Evolutionary conservation across 1,140 invertebrate genomes (phyloP), one percentile per base, ranked within the genome.

Genomic region (Colletes gigas): DNA sequence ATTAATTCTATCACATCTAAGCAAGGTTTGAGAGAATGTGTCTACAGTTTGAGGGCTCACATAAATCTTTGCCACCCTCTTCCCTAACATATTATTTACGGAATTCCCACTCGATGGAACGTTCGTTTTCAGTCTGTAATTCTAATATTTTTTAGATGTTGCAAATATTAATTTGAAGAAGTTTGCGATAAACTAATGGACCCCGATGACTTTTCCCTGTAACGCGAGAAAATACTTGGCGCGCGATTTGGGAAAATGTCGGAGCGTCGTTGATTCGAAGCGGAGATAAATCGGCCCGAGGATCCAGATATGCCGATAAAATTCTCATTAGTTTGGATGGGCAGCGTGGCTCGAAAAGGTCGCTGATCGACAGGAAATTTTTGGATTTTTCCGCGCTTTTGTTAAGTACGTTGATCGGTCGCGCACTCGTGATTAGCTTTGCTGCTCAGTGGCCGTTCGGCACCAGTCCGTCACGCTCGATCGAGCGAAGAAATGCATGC

Each of bases 401-500:
- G 30, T 30, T 39, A n/a, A 62, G 17, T 7, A 6, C 59, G 54
- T 65, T 9, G 60, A 39, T 66, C n/a, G 50, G 15, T 71, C 73
- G 12, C 39, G 52, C 44, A 5, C 47, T 6, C 39, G 55, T 59
- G 78, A 81, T 76, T 79, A 59, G 52, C 57, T 55, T 68, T 62
- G 54, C 62, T 70, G 19, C 47, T 83, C 41, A 7, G 5, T 59
- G 74, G 44, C 52, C 72, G 68, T 82, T 59, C 62, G 73, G 71
- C 69, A 84, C 71, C 68, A 66, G 78, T 52, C 78, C 69, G 84
- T 85, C 67, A 75, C 75, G 84, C 84, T 86, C 83, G 83, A 74
- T 47, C 79, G 60, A 86, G 71, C 84, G 75, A 85, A 86, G 80
- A 86, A 86, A 86, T 78, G 83, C 84, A 82, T 83, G 60, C 84